Conservation (phyloP, 2,113 vertebrate species). For the Rhombomys opimus region DNA sequence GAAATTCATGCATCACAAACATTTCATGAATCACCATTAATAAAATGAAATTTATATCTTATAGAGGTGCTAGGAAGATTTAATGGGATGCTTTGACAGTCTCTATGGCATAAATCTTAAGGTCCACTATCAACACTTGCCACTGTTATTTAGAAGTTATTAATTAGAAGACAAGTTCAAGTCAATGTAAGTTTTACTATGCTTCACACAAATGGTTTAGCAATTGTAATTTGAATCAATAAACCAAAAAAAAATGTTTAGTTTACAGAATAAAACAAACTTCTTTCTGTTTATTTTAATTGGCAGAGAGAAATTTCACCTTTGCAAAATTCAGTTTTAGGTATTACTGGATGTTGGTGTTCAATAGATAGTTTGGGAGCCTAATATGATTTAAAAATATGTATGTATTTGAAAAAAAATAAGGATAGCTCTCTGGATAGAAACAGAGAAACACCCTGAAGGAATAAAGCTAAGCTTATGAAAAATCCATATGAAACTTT, state of each 20-base stretch:
- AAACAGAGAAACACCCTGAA: slow-evolving; percentile 59
- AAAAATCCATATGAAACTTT: slow-evolving; percentile 72
- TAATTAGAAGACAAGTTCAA: slow-evolving; percentile 31
- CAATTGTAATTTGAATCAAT: slow-evolving; percentile 48
- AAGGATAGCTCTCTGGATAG: not conserved
- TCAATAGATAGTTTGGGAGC: not conserved
- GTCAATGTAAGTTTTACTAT: not conserved
- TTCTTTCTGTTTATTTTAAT: not conserved
- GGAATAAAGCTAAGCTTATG: slow-evolving; percentile 47
- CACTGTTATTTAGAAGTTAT: not conserved
- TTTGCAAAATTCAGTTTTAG: slow-evolving; percentile 19
- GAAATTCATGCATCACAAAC: not conserved
- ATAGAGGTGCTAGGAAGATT: not conserved
- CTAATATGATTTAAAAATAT: slow-evolving; percentile 7
- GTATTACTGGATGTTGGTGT: not conserved
- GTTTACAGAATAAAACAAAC: slow-evolving; percentile 12
- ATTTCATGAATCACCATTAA: not conserved
- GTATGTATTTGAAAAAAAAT: not conserved
- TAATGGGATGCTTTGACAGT: not conserved
- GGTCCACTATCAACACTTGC: not conserved
- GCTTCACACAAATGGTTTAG: not conserved
- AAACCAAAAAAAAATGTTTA: not conserved
- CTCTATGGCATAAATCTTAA: not conserved
- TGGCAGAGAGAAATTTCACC: not conserved
- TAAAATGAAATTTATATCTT: not conserved